Percentiles rank a stretch among this genome's conserved stretches.
These are phyloP conservation scores for Spinus olivaceus DNA, from an alignment of 2,797 vertebrate species.

Conservation along the genomic window DNA sequence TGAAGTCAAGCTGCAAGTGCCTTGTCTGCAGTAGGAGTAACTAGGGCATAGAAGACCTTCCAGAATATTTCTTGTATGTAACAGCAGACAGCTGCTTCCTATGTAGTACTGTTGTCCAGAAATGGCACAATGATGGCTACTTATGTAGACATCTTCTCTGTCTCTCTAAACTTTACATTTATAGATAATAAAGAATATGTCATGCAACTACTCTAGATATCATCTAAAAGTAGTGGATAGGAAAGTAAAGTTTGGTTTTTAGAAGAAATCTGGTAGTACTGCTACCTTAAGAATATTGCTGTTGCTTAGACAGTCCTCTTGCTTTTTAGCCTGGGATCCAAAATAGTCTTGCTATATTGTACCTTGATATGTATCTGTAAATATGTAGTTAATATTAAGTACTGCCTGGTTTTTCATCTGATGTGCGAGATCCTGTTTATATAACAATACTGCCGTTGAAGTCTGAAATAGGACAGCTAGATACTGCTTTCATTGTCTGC, in stretches of 20 bases:
- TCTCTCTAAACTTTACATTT: not conserved
- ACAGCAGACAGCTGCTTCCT: not conserved
- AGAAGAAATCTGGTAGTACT: not conserved
- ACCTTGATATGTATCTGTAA: not conserved
- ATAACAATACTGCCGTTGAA: not conserved
- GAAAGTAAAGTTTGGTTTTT: not conserved
- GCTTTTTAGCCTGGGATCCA: not conserved
- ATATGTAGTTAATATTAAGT: not conserved
- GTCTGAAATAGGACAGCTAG: not conserved
- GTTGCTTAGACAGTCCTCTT: not conserved
- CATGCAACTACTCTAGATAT: not conserved
- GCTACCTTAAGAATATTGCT: not conserved
- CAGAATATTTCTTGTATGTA: not conserved
- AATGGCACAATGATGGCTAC: not conserved
- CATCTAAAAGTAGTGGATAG: not conserved
- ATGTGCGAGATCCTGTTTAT: not conserved
- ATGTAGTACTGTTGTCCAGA: not conserved
- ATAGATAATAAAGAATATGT: not conserved
- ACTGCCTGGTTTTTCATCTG: not conserved
- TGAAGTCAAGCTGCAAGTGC: not conserved
- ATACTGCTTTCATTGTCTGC: not conserved
- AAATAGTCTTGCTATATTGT: not conserved
- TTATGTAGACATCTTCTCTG: not conserved
- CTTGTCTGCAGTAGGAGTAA: not conserved
- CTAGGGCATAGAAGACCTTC: not conserved